Percentiles rank a stretch among this genome's conserved stretches.
Conservation (phyloP, 2,113 vertebrate species). For the Pandion haliaetus region DNA sequence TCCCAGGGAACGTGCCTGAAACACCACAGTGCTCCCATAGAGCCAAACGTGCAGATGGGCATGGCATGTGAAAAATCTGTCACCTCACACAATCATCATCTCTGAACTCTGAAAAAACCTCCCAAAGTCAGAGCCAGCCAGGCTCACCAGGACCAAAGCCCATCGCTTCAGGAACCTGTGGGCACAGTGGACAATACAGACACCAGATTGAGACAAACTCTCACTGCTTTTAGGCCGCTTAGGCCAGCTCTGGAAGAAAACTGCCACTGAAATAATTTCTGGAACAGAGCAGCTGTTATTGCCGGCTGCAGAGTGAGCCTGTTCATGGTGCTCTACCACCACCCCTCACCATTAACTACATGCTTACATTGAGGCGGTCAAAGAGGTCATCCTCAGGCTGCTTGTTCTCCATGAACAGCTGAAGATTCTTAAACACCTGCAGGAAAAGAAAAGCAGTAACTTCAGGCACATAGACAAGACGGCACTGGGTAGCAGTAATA, state of each 20-base stretch:
- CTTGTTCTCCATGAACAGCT: slow-evolving; percentile 97
- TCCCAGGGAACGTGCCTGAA: neutral
- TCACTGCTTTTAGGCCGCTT: neutral
- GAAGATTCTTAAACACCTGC: slow-evolving; percentile 97
- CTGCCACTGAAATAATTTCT: neutral
- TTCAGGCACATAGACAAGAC: neutral
- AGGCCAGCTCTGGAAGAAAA: neutral
- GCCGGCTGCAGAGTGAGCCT: neutral
- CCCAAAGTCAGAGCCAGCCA: neutral
- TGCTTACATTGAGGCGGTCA: slow-evolving; percentile 93
- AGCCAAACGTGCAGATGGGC: neutral
- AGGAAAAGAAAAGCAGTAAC: neutral
- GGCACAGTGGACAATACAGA: neutral
- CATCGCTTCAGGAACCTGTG: neutral
- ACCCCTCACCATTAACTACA: neutral
- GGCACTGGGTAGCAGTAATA: neutral
- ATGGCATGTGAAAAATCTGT: neutral
- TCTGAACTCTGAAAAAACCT: neutral
- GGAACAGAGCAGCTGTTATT: neutral
- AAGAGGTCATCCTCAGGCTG: slow-evolving; percentile 96
- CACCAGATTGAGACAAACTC: neutral
- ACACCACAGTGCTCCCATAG: neutral
- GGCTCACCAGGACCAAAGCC: neutral
- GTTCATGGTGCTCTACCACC: neutral
- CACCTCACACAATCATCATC: neutral